phyloP scores from a whole-genome alignment of 2,113 vertebrate genomes.

The Castor canadensis region DNA sequence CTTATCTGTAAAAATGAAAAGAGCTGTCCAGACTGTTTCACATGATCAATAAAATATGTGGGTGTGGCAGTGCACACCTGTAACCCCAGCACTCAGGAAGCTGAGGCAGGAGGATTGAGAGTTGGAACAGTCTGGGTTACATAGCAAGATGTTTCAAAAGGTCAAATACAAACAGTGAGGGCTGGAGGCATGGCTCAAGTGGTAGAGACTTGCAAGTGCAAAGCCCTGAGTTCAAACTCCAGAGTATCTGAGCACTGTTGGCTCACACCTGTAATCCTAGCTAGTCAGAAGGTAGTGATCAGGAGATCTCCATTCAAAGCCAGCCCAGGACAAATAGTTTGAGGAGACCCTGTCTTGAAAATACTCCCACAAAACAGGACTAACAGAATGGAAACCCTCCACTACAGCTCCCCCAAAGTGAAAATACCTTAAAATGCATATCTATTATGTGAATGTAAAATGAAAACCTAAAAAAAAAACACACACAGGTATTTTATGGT shows the following conservation, averaged over 20 bases:
- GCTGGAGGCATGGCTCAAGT: too few species aligned
- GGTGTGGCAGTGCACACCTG: not conserved
- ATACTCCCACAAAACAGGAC: too few species aligned
- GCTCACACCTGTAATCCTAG: too few species aligned
- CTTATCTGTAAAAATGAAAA: conserved; percentile 30
- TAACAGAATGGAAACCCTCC: too few species aligned
- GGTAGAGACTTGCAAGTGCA: too few species aligned
- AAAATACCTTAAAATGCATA: conserved; percentile 36
- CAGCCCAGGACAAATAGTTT: too few species aligned
- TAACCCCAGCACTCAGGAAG: not conserved
- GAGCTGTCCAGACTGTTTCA: not conserved
- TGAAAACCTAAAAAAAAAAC: not conserved
- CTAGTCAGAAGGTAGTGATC: too few species aligned
- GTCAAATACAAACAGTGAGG: not conserved
- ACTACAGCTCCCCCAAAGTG: too few species aligned
- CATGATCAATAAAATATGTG: not conserved
- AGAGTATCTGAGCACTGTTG: too few species aligned
- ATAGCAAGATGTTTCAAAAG: not conserved
- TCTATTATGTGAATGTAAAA: conserved; percentile 23
- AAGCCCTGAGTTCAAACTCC: too few species aligned
- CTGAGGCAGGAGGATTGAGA: not conserved
- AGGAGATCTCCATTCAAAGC: too few species aligned
- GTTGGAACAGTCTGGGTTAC: not conserved
- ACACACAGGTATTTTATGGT: not conserved
- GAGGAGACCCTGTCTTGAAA: too few species aligned